These are phyloP conservation scores for Amphipoea oculea DNA, from an alignment of 2,888 invertebrate genomes.

Conservation along the genomic window DNA sequence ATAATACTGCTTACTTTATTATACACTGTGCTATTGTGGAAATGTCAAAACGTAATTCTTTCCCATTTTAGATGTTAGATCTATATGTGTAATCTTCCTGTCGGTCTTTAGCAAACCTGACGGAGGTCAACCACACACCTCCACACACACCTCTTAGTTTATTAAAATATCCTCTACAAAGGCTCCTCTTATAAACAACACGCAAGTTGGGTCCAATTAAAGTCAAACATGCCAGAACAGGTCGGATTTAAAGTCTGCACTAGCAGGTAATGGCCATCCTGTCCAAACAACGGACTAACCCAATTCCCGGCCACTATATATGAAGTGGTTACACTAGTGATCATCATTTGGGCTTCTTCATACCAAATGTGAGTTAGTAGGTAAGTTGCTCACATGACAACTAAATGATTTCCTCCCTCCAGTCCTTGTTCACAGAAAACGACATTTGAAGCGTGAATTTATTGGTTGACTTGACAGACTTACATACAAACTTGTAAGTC, in stretches of 20 bases:
- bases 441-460: not conserved
- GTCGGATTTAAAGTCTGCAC: not conserved
- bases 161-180: conserved; percentile 23
- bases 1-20: too few relatives aligned
- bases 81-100: not conserved
- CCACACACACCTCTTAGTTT: conserved; percentile 4
- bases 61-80: not conserved
- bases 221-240: conserved; percentile 45
- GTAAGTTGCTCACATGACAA: too few relatives aligned
- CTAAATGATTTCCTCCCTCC: not conserved
- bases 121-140: not conserved
- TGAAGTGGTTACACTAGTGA: not conserved
- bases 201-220: conserved; percentile 41
- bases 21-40: not conserved
- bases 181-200: conserved; percentile 26
- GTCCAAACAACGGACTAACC: conserved; percentile 46
- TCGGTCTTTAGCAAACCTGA: conserved; percentile 8
- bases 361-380: not conserved
- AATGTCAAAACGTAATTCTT: not conserved
- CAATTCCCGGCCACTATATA: conserved; percentile 10
- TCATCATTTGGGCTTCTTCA: conserved; percentile 10
- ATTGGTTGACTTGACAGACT: not conserved
- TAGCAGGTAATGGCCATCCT: conserved; percentile 41
- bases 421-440: not conserved
- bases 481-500: too few relatives aligned